phyloP scores from a whole-genome alignment of 2,113 vertebrate species.

The Willisornis vidua region DNA sequence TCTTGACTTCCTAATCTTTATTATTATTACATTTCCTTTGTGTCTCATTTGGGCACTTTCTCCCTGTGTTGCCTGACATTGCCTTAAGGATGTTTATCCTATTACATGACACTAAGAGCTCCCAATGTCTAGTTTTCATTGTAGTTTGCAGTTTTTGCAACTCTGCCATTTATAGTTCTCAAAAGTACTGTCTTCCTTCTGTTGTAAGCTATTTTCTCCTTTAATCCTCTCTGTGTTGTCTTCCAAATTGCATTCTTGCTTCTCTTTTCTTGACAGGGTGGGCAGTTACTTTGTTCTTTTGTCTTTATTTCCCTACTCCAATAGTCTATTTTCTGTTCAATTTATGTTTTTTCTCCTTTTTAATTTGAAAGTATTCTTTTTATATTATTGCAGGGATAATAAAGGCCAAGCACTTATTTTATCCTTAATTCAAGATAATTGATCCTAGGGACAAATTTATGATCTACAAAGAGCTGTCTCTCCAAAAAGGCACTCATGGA shows the following conservation, averaged over 20 bases:
- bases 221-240: not conserved
- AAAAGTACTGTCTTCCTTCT: not conserved
- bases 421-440: not conserved
- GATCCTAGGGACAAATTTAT: not conserved
- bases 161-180: not conserved
- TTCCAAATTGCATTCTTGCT: not conserved
- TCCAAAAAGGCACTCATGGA: not conserved
- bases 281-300: not conserved
- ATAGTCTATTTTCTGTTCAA: not conserved
- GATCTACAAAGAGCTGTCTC: not conserved
- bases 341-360: not conserved
- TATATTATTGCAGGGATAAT: not conserved
- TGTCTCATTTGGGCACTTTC: not conserved
- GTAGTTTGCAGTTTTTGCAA: not conserved
- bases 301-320: not conserved
- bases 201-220: not conserved
- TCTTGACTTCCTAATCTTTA: not conserved
- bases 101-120: not conserved
- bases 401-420: not conserved
- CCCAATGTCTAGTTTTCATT: not conserved
- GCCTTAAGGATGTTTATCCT: not conserved
- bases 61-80: not conserved
- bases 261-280: not conserved
- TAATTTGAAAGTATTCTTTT: not conserved
- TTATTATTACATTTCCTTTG: not conserved